Evolutionary conservation across 2,113 vertebrate genomes (phyloP).

Genomic region (Dinomys branickii): DNA sequence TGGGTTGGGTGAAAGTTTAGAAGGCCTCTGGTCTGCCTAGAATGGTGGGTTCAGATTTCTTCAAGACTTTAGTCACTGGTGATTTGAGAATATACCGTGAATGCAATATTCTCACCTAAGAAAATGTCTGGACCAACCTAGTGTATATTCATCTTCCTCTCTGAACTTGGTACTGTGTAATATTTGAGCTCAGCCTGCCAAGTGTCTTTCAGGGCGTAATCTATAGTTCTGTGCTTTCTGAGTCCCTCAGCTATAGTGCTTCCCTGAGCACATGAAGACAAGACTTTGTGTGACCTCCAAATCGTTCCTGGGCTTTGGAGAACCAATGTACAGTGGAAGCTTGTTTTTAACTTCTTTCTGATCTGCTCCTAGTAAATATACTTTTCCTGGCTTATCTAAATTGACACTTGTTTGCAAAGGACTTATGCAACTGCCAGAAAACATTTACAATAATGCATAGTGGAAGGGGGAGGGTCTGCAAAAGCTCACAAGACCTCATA

Average conservation of each 20-base stretch:
- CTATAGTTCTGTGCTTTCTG: neutral
- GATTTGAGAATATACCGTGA: neutral
- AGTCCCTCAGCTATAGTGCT: neutral
- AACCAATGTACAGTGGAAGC: neutral
- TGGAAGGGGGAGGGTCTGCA: neutral
- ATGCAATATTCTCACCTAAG: neutral
- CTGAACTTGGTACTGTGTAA: neutral
- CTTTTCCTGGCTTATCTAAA: neutral
- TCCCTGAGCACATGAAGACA: accelerated
- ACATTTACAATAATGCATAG: neutral
- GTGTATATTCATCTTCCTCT: neutral
- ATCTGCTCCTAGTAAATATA: neutral
- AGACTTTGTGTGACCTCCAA: neutral
- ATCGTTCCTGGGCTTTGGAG: accelerated
- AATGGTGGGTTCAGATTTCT: no score
- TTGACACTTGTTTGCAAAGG: neutral
- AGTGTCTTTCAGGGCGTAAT: neutral
- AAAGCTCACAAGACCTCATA: neutral
- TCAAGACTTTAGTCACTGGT: neutral
- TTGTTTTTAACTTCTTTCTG: neutral
- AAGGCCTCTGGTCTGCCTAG: no score
- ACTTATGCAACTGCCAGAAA: neutral
- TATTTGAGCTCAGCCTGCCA: neutral
- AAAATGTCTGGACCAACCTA: neutral
- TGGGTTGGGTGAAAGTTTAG: no score